A percentile compares a stretch with the other conserved stretches of the same genome.
These are phyloP conservation scores for Aurelia aurita DNA, from an alignment of 30 jellyfish, hydroid and myxozoan species.

Conservation along the genomic window DNA sequence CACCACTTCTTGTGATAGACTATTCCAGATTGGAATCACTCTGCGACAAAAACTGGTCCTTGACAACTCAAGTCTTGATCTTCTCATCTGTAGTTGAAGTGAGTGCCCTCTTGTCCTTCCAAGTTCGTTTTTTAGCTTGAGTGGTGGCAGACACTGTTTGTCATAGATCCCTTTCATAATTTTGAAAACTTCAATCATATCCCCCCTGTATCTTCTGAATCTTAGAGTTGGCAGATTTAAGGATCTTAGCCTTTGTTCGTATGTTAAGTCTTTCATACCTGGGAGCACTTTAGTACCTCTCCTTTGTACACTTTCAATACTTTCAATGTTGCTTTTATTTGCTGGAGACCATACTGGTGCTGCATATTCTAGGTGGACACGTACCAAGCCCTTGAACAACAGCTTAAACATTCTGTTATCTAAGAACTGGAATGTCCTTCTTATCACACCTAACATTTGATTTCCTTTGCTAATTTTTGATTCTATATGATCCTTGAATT, in stretches of 20 bases:
- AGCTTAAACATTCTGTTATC: background rate
- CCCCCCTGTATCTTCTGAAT: constrained; percentile 41
- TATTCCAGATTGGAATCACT: constrained; percentile 6
- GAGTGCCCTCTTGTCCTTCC: constrained; percentile 36
- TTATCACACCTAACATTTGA: constrained; percentile 8
- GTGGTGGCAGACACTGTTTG: too few relatives aligned
- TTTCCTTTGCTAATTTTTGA: background rate
- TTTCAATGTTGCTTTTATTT: constrained; percentile 12
- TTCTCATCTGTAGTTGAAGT: too few relatives aligned
- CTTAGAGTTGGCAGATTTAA: constrained; percentile 39
- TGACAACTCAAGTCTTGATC: too few relatives aligned
- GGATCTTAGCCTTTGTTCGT: constrained; percentile 34
- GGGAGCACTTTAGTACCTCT: constrained; percentile 66
- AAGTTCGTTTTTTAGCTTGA: background rate
- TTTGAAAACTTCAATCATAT: constrained; percentile 59
- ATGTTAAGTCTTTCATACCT: constrained; percentile 27
- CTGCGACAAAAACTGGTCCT: too few relatives aligned
- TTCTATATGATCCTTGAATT: background rate
- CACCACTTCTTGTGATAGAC: constrained; percentile 21
- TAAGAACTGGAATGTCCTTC: constrained; percentile 3
- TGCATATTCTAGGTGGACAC: constrained; percentile 76
- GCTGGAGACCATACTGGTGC: constrained; percentile 55
- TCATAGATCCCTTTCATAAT: constrained; percentile 5
- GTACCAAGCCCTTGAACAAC: constrained; percentile 13
- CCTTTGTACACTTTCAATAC: constrained; percentile 62